Percentiles rank a stretch among this genome's conserved stretches.
Evolutionary conservation across 2,797 vertebrate species (phyloP).

Genomic region (Discoglossus pictus): DNA sequence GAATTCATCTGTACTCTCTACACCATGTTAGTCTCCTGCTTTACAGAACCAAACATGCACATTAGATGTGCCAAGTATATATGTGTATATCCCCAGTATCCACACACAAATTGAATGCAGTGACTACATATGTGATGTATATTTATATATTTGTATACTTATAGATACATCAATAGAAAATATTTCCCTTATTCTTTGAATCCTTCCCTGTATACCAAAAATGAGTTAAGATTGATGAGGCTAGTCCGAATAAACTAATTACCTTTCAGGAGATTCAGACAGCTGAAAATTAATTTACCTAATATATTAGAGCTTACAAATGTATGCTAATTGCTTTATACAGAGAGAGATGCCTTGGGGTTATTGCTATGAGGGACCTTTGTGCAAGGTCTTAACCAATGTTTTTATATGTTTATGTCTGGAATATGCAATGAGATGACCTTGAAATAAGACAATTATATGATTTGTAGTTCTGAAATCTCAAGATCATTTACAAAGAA

Average conservation of each 20-base stretch:
- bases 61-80: too few species aligned
- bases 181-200: neutral
- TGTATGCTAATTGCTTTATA: constrained; percentile 28
- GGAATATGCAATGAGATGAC: neutral
- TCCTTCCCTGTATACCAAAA: constrained; percentile 41
- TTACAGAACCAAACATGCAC: too few species aligned
- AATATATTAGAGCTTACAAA: constrained; percentile 20
- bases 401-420: neutral
- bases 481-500: too few species aligned
- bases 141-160: too few species aligned
- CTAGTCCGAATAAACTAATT: constrained; percentile 11
- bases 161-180: too few species aligned
- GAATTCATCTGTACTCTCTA: too few species aligned
- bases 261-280: constrained; percentile 12
- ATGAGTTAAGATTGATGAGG: constrained; percentile 16
- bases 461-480: too few species aligned
- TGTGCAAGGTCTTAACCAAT: too few species aligned
- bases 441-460: constrained; percentile 8
- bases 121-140: too few species aligned
- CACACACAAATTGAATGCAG: too few species aligned
- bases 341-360: neutral
- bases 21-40: too few species aligned
- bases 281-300: constrained; percentile 12
- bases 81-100: too few species aligned
- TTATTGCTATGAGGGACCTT: neutral